Evolutionary conservation across 2,113 vertebrate genomes (phyloP).

Genomic region (Trochalopteron elliotii): DNA sequence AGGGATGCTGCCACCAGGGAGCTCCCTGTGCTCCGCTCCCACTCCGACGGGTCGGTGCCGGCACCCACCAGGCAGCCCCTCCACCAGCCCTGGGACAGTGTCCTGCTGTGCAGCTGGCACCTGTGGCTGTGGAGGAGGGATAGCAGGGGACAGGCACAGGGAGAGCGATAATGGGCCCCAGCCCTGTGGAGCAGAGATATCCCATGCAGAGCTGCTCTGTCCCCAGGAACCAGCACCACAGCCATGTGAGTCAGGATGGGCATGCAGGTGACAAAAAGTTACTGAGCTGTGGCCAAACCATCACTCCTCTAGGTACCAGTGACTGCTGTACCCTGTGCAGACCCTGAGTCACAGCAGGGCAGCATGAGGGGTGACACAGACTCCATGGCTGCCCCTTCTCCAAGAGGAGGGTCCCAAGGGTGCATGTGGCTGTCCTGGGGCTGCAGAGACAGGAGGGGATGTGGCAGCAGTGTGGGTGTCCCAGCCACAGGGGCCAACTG

Average conservation of each 20-base stretch:
- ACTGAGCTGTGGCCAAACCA: neutral
- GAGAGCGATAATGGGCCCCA: neutral
- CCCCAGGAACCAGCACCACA: neutral
- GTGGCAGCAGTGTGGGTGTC: accelerated
- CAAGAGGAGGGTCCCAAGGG: neutral
- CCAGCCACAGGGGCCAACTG: neutral
- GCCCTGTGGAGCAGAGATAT: neutral
- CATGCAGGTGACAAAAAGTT: neutral
- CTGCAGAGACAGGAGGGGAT: neutral
- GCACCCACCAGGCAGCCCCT: accelerated
- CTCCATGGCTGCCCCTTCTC: neutral
- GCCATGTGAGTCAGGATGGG: neutral
- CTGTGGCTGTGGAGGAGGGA: neutral
- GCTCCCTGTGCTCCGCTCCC: accelerated
- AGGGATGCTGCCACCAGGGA: neutral
- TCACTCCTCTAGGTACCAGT: neutral
- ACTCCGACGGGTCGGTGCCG: accelerated
- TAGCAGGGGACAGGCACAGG: neutral
- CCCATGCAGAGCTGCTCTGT: neutral
- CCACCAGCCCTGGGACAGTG: neutral
- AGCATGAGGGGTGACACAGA: accelerated
- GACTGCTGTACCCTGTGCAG: accelerated
- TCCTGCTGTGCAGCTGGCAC: neutral
- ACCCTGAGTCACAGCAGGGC: accelerated
- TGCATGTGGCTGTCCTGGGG: neutral